Base-by-base conservation (phyloP, 2,113 vertebrate genomes). In the Helogale parvula region DNA sequence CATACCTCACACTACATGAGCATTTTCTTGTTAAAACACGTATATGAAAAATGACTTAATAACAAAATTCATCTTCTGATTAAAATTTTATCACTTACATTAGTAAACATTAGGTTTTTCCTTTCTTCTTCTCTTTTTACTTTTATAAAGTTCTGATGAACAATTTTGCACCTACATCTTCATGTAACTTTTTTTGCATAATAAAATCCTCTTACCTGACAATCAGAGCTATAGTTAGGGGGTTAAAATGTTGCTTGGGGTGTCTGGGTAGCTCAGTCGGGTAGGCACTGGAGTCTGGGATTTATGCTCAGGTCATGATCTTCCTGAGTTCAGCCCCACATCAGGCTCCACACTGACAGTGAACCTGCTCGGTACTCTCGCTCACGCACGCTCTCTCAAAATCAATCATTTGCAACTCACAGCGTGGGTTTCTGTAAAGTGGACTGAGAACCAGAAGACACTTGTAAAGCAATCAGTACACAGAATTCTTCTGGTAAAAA, bases 1-100 rank as follows among this genome's bases (percentile, higher is more conserved):
- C 52, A 52, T 17, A 66, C 47, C 89, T 81, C 38, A 85, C 4
- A 83, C 25, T 74, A 52, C 3, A 50, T 50, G 29, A 79, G 16
- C 8, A 72, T 65, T 66, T 91, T 90, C 41, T 71, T 88, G 5
- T 72, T 74, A 93, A 85, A 93, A 72, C 52, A 50, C 16, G 8
- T 87, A 69, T 27, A n/a, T 94, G 29, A 91, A 97, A 96, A 85
- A 84, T 68, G 54, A 69, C 71, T 72, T 84, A 94, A 65, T 74
- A 92, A 71, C 27, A 82, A 68, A 90, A 35, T 87, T 35, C 25
- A 68, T 21, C 47, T 90, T 93, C 76, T 90, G n/a, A 76, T 69
- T 57, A 54, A 77, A 92, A 96, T 93, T 80, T 94, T 72, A 92
- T 68, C 65, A 94, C 12, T 80, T 10, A 13, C 23, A 72, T 79